phyloP scores from a whole-genome alignment of 2,797 vertebrate genomes.

The Melanotaenia pygmaea region DNA sequence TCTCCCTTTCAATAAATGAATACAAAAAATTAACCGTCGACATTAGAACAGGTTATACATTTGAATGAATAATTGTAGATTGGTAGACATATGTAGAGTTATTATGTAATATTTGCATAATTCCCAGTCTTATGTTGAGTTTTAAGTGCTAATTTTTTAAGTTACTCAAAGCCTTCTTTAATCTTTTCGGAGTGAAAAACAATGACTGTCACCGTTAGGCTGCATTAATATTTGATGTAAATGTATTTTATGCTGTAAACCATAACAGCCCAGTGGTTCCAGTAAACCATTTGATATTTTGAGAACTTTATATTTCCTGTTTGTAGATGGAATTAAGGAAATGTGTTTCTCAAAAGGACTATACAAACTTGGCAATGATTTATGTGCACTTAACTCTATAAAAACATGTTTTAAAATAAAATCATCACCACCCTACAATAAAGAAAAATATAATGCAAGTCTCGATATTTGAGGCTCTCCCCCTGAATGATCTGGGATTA shows the following conservation, averaged over 20 bases:
- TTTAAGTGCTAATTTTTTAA: not conserved
- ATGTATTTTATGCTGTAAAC: not conserved
- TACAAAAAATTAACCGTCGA: not conserved
- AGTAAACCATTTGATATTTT: not conserved
- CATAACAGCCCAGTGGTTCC: not conserved
- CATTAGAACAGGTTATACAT: not conserved
- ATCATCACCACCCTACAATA: conserved; percentile 13
- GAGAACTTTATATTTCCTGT: not conserved
- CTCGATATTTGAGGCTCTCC: not conserved
- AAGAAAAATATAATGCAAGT: conserved; percentile 17
- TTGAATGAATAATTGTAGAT: not conserved
- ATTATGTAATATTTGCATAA: not conserved
- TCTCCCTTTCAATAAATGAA: not conserved
- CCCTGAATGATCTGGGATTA: not conserved
- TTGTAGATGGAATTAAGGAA: not conserved
- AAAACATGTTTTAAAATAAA: conserved; percentile 21
- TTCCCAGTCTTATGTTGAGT: not conserved
- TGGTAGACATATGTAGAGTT: too few species aligned
- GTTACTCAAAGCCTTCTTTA: not conserved
- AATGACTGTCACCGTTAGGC: not conserved
- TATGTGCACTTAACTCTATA: conserved; percentile 1
- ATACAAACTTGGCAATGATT: not conserved
- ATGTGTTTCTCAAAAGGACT: not conserved
- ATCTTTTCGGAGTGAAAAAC: not conserved
- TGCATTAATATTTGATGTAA: not conserved